A percentile compares a stretch with the other conserved stretches of the same genome.
These are phyloP conservation scores for Clarias pachynema DNA, from an alignment of 2,797 vertebrate genomes.

Conservation along the genomic window DNA sequence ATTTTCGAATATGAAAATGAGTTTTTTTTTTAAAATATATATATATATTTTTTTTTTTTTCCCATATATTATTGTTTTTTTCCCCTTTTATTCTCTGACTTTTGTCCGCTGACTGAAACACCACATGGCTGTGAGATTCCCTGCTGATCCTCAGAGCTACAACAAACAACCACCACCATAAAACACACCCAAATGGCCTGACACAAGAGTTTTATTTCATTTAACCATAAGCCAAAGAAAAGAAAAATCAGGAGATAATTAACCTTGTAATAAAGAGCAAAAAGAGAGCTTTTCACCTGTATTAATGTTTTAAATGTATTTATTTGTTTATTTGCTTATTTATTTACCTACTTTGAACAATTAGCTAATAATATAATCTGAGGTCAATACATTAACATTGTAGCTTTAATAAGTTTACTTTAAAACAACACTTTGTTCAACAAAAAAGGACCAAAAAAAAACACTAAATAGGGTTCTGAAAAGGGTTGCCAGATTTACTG, in stretches of 20 bases:
- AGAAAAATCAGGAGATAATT: background rate
- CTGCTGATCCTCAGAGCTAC: constrained; percentile 64
- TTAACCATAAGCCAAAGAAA: background rate
- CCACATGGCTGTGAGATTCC: constrained; percentile 52
- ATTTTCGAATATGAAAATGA: too few relatives aligned
- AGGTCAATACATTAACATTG: background rate
- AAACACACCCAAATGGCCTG: constrained; percentile 4
- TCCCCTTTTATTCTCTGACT: background rate
- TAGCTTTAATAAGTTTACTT: background rate
- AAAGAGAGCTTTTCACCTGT: background rate
- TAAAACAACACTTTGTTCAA: background rate
- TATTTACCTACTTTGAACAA: background rate
- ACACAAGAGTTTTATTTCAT: background rate
- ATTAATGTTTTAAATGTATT: background rate
- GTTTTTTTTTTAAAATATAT: too few relatives aligned
- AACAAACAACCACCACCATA: background rate
- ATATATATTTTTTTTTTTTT: background rate
- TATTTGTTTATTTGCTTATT: too few relatives aligned
- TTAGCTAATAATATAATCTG: background rate
- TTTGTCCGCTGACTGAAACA: constrained; percentile 44
- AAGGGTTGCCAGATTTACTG: background rate
- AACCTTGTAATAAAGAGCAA: background rate
- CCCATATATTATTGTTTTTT: background rate
- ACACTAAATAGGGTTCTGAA: background rate
- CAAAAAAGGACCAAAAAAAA: background rate